Conservation (phyloP, 2,888 invertebrate species). For the Zygothrica quintamaculata region DNA sequence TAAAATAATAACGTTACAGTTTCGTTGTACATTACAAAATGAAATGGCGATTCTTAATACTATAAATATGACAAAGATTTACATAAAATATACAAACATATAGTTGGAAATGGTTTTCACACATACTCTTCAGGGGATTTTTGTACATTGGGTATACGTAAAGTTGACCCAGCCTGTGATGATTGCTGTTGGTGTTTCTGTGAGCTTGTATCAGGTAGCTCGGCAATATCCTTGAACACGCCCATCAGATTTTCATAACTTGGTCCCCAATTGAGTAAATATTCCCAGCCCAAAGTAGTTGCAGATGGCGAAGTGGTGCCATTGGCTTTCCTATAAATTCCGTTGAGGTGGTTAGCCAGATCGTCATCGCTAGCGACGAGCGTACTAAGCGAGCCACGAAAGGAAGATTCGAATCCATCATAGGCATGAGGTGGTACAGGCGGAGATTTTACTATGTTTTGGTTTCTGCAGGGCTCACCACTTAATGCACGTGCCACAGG, state of each 20-base stretch:
- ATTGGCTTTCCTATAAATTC: constrained; percentile 91
- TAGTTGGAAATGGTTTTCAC: constrained; percentile 80
- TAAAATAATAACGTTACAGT: constrained; percentile 27
- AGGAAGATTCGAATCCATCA: constrained; percentile 97
- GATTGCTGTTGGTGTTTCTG: constrained; percentile 90
- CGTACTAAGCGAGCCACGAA: constrained; percentile 96
- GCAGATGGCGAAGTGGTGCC: constrained; percentile 89
- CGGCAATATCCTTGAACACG: constrained; percentile 98
- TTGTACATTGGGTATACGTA: constrained; percentile 91
- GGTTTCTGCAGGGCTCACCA: constrained; percentile 86
- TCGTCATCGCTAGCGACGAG: constrained; percentile 97
- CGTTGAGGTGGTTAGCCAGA: constrained; percentile 91
- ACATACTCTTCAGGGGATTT: constrained; percentile 96
- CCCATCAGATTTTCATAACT: constrained; percentile 98
- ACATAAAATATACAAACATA: constrained; percentile 48
- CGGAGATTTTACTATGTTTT: constrained; percentile 87
- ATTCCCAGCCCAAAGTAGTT: constrained; percentile 95
- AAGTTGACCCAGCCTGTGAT: constrained; percentile 84
- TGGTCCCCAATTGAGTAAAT: constrained; percentile 97
- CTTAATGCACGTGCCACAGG: constrained; percentile 86
- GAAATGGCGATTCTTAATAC: constrained; percentile 69
- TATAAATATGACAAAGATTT: constrained; percentile 38
- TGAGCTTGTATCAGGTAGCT: constrained; percentile 93
- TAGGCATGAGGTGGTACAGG: constrained; percentile 92
- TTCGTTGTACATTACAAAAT: constrained; percentile 69